These are phyloP conservation scores for Pristionchus arcanus DNA, from an alignment of 2,888 invertebrate species.

Conservation along the genomic window DNA sequence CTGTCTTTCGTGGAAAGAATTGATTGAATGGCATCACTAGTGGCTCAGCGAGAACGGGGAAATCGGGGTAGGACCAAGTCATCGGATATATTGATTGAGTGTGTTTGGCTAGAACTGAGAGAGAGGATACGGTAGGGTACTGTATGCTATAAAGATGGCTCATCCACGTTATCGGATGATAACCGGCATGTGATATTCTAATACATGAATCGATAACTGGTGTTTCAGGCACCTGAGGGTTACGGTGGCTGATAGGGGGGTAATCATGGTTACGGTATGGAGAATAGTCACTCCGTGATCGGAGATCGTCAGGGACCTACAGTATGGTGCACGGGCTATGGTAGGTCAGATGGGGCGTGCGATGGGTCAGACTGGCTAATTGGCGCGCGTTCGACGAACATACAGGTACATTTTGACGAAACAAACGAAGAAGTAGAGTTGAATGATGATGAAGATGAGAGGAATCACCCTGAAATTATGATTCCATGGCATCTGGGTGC, in stretches of 20 bases:
- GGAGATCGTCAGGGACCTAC: slow-evolving; percentile 26
- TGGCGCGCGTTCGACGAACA: slow-evolving; percentile 10
- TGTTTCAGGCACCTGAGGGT: neutral
- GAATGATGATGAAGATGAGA: slow-evolving; percentile 44
- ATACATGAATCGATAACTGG: slow-evolving; percentile 40
- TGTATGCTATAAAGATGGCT: slow-evolving; percentile 45
- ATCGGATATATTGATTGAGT: slow-evolving; percentile 43
- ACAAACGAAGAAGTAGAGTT: slow-evolving; percentile 49
- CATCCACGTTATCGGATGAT: slow-evolving; percentile 48
- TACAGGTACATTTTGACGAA: slow-evolving; percentile 37
- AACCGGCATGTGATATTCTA: slow-evolving; percentile 15
- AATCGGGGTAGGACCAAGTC: slow-evolving; percentile 24
- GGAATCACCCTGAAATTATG: slow-evolving; percentile 32
- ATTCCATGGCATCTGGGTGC: neutral
- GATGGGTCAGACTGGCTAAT: slow-evolving; percentile 26
- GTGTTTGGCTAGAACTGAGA: slow-evolving; percentile 17
- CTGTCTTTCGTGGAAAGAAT: slow-evolving; percentile 48
- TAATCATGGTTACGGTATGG: slow-evolving; percentile 44
- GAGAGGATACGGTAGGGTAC: slow-evolving; percentile 32
- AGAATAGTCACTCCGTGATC: neutral
- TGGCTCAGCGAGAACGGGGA: neutral
- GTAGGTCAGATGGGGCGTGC: slow-evolving; percentile 23
- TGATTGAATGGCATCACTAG: slow-evolving; percentile 45
- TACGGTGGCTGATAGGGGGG: slow-evolving; percentile 31
- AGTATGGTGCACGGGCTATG: slow-evolving; percentile 5